These are phyloP conservation scores for Hippopotamus amphibius DNA, from an alignment of 2,113 vertebrate species.

Conservation along the genomic window DNA sequence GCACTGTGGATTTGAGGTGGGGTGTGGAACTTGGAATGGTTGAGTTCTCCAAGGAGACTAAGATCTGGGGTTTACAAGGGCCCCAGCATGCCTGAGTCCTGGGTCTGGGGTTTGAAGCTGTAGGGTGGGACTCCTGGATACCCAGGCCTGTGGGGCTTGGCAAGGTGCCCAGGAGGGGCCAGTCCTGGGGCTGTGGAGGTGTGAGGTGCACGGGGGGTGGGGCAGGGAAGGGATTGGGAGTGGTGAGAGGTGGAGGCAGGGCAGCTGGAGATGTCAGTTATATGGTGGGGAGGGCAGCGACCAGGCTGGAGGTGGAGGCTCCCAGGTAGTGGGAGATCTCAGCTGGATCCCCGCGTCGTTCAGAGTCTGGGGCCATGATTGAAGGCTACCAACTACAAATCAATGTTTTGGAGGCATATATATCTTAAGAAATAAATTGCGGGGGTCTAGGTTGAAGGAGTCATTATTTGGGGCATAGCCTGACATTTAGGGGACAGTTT, in stretches of 20 bases:
- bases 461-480: background rate
- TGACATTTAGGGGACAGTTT: background rate
- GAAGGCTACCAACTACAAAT: background rate
- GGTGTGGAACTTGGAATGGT: background rate
- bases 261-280: background rate
- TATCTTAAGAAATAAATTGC: background rate
- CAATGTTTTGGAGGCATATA: background rate
- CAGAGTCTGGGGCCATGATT: background rate
- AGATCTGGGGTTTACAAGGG: background rate
- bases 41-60: background rate
- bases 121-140: slow-evolving; percentile 42
- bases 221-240: background rate
- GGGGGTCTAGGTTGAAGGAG: background rate
- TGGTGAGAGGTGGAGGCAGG: background rate
- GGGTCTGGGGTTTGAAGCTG: slow-evolving; percentile 10
- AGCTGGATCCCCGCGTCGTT: background rate
- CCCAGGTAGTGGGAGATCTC: no score
- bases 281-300: background rate
- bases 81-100: background rate
- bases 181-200: slow-evolving; percentile 52
- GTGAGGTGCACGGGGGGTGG: slow-evolving; percentile 55
- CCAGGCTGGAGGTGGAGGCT: background rate
- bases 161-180: slow-evolving; percentile 61
- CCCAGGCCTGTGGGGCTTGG: slow-evolving; percentile 43
- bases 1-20: background rate